These are phyloP conservation scores for Branchellion lobata DNA, from an alignment of 2,888 invertebrate species.

Conservation along the genomic window DNA sequence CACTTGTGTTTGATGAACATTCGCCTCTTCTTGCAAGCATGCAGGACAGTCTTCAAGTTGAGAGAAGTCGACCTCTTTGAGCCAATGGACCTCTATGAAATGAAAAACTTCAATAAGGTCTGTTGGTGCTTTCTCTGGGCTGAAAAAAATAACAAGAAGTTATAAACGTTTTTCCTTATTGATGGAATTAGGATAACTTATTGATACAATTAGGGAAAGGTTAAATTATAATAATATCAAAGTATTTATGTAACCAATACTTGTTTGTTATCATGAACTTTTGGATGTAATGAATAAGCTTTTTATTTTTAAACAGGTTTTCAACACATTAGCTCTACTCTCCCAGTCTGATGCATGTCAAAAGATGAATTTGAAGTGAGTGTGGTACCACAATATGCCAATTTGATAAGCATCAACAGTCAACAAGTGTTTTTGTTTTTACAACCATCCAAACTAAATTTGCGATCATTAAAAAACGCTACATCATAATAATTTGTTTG, in stretches of 20 bases:
- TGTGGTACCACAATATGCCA: background rate
- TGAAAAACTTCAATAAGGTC: conserved; percentile 87
- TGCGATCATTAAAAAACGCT: too few species aligned
- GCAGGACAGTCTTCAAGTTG: conserved; percentile 79
- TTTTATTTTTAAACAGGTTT: too few species aligned
- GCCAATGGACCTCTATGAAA: conserved; percentile 89
- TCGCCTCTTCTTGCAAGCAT: conserved; percentile 83
- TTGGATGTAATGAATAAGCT: too few species aligned
- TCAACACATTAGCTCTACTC: conserved; percentile 83
- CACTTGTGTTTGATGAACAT: conserved; percentile 95
- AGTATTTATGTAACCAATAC: background rate
- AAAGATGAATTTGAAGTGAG: conserved; percentile 45
- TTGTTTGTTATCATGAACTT: too few species aligned
- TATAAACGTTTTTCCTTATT: too few species aligned
- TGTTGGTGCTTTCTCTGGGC: background rate
- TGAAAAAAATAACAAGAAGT: too few species aligned
- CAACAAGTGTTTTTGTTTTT: background rate
- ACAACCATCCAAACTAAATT: background rate
- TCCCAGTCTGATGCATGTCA: conserved; percentile 77
- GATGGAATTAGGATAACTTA: background rate
- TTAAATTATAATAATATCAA: background rate
- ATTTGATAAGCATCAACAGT: background rate
- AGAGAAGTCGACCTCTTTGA: conserved; percentile 86
- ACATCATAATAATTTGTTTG: too few species aligned
- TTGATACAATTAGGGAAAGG: background rate